Base-by-base conservation (phyloP, 1,140 invertebrate species). In the Bombus turneri region DNA sequence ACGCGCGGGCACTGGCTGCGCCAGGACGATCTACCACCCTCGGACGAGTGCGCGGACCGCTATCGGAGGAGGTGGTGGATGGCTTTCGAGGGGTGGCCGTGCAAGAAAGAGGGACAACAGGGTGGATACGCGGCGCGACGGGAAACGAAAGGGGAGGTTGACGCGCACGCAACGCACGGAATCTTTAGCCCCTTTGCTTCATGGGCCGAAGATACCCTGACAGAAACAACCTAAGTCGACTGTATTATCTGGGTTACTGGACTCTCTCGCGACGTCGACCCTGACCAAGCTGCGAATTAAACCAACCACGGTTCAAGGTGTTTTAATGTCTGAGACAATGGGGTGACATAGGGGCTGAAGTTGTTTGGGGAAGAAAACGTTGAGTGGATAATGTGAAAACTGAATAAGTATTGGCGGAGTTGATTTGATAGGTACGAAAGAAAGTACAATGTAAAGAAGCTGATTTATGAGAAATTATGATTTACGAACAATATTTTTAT, bases 1-100 rank as follows among this genome's bases (percentile, higher is more conserved):
- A 94, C 94, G 94, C 95, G 94, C 94, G 94, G 93, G 91, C 94
- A 95, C 95, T 95, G 94, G 87, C 91, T 91, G 89, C 91, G 90
- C 87, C 86, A 91, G 88, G 91, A 88, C 91, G 91, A 91, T 83
- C 87, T 87, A 83, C 77, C 90, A 92, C 91, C 90, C 91, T 91
- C 88, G 91, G 86, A 91, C 89, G 91, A 92, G 91, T 88, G 92
- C 90, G 92, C 89, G 91, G 90, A 90, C 88, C 91, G 88, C 75
- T 88, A 78, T 88, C 64, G 90, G 86, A 77, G 86, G 88, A 90
- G 88, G 90, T 86, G 86, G 91, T 83, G 85, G 88, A 85, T 87
- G 81, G 85, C 78, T 77, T 88, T 85, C 84, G 86, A 84, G 87
- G 81, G 87, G 87, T 82, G 89, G 73, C 72, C 75, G 73, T 28